Evolutionary conservation across 2,888 invertebrate species (phyloP).

Genomic region (Pristionchus fissidentatus): DNA sequence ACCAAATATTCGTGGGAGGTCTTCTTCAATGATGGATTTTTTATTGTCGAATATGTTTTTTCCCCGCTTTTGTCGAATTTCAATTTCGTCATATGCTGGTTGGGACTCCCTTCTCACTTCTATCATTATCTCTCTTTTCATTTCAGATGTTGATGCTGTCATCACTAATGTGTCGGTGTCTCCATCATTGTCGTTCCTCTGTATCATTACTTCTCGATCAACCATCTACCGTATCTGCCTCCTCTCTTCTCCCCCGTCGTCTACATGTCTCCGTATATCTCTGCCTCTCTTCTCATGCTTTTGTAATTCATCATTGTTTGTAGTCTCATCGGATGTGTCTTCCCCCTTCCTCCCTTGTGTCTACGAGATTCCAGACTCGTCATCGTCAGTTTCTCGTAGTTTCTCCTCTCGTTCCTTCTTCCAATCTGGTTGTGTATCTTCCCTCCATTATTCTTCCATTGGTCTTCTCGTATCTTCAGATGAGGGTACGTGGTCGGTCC

Average conservation of each 20-base stretch:
- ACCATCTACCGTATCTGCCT: conserved; percentile 20
- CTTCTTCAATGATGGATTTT: no score
- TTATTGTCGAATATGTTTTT: no score
- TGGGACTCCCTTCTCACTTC: not conserved
- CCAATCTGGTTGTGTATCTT: conserved; percentile 7
- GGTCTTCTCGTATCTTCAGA: conserved; percentile 36
- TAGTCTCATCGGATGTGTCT: not conserved
- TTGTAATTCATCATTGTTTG: conserved; percentile 19
- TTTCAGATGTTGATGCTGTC: not conserved
- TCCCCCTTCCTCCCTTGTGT: not conserved
- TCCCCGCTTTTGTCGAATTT: not conserved
- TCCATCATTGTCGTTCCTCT: not conserved
- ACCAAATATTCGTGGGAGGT: no score
- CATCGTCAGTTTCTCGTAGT: not conserved
- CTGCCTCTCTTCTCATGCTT: conserved; percentile 21
- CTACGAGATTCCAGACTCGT: not conserved
- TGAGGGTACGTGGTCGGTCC: not conserved
- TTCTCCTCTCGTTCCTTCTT: conserved; percentile 39
- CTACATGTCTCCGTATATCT: conserved; percentile 28
- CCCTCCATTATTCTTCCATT: not conserved
- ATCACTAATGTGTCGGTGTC: not conserved
- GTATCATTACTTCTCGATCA: conserved; percentile 37
- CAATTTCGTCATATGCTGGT: not conserved
- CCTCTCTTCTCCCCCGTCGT: conserved; percentile 52
- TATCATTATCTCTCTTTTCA: not conserved